Evolutionary conservation across 2,113 vertebrate genomes (phyloP), one percentile per base, ranked within the genome.

Genomic region (Chrysemys picta): DNA sequence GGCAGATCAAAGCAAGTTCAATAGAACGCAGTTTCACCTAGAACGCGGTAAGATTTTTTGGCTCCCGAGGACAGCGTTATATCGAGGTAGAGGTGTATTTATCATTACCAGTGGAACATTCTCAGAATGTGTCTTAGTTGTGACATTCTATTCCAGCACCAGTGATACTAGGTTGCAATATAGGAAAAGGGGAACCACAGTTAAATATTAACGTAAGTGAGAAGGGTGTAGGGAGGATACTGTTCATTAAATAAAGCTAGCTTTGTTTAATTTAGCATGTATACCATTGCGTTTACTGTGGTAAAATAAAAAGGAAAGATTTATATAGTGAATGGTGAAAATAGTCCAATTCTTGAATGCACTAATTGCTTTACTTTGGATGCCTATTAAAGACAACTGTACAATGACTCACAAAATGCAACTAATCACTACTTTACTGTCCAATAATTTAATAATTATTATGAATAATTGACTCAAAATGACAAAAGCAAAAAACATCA

Each of bases 311-410:
- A 4, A 47, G 59, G 35, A 72, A 54, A 80, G 87, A 92, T 47
- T 38, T 42, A 5, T 4, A 24, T 1, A 2, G 0, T 50, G 84
- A 82, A 50, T 21, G 47, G 81, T 54, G 78, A 95, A 94, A 84
- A 85, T 4, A 57, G 31, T 24, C 81, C 83, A 45, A 14, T 54
- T 91, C 76, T 85, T 87, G 94, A 96, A 45, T 92, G 84, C 88
- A 96, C 85, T 79, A 97, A 96, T 29, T 95, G 89, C 85, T 94
- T 93, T 42, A 21, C 82, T 93, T 85, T 59, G 45, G 80, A 59
- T 1, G 16, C 80, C 79, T 86, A 47, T 80, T 80, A 75, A 88
- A 97, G 91, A 95, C 84, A 95, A 95, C 93, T 5, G 54, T 22
- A 89, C n/a, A 47, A 83, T 85, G 85, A 83, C 85, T 92, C 93